These are phyloP conservation scores for Globodera ellingtonae DNA, from an alignment of 1,140 invertebrate genomes.

Conservation along the genomic window DNA sequence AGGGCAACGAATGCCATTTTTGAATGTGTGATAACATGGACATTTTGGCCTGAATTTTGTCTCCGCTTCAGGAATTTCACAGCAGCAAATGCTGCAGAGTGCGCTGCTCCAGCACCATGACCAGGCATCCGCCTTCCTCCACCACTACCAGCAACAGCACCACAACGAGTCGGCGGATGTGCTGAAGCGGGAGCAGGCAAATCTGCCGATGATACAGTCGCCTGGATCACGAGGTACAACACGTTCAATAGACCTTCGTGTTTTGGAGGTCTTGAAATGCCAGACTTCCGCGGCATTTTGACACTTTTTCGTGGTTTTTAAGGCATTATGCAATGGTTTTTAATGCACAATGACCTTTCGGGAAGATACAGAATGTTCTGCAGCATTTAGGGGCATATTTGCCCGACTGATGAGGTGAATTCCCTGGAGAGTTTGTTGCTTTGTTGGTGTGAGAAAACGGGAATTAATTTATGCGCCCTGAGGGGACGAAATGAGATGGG, in stretches of 20 bases:
- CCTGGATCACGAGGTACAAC: not conserved
- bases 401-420: not conserved
- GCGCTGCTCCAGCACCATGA: not conserved
- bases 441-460: not conserved
- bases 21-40: not conserved
- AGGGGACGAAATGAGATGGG: not conserved
- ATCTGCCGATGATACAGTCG: not conserved
- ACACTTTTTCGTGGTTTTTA: not conserved
- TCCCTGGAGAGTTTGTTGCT: not conserved
- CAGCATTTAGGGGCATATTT: not conserved
- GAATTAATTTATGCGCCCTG: constrained; percentile 13
- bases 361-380: not conserved
- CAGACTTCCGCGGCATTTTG: not conserved
- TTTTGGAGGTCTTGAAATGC: not conserved
- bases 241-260: not conserved
- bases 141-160: constrained; percentile 5
- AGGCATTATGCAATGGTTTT: not conserved
- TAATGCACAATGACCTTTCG: not conserved
- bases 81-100: constrained; percentile 12
- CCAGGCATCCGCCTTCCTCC: not conserved
- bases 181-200: constrained; percentile 4
- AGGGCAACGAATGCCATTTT: no score
- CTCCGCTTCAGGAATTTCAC: not conserved
- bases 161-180: not conserved
- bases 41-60: not conserved